phyloP scores from a whole-genome alignment of 1,140 invertebrate species.

The Polyergus mexicanus region DNA sequence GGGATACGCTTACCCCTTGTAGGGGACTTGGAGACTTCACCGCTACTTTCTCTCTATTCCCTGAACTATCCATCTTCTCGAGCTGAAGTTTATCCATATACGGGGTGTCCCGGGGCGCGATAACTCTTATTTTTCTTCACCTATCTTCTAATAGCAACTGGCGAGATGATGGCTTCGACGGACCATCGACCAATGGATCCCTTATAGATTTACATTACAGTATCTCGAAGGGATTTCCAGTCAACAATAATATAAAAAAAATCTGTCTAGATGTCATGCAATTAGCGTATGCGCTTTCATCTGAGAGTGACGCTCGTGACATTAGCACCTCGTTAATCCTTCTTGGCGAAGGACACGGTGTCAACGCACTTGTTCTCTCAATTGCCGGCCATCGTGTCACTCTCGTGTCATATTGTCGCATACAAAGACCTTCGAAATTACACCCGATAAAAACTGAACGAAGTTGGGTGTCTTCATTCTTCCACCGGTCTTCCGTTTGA shows the following conservation, averaged over 20 bases:
- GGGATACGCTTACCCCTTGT: conserved; percentile 13
- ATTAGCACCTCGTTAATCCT: conserved; percentile 78
- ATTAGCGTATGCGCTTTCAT: conserved; percentile 55
- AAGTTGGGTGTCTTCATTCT: not conserved
- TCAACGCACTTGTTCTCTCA: conserved; percentile 58
- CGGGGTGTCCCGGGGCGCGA: not conserved
- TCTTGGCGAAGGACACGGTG: conserved; percentile 73
- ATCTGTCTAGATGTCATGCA: conserved; percentile 27
- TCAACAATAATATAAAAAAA: not conserved
- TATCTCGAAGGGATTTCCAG: not conserved
- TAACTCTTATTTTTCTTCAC: not conserved
- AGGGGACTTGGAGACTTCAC: not conserved
- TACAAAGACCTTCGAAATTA: not conserved
- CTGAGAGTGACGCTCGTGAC: conserved; percentile 64
- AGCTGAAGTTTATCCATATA: conserved; percentile 1
- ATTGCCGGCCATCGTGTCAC: not conserved
- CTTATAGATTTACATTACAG: not conserved
- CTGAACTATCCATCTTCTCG: conserved; percentile 13
- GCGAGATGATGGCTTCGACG: not conserved
- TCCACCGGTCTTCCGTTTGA: conserved; percentile 36
- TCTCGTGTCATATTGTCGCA: not conserved
- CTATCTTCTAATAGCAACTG: not conserved
- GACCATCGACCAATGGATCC: not conserved
- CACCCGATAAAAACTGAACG: not conserved
- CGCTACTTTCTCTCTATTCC: not conserved